These are phyloP conservation scores for Recurvirostra avosetta DNA, from an alignment of 2,113 vertebrate genomes.

Conservation along the genomic window DNA sequence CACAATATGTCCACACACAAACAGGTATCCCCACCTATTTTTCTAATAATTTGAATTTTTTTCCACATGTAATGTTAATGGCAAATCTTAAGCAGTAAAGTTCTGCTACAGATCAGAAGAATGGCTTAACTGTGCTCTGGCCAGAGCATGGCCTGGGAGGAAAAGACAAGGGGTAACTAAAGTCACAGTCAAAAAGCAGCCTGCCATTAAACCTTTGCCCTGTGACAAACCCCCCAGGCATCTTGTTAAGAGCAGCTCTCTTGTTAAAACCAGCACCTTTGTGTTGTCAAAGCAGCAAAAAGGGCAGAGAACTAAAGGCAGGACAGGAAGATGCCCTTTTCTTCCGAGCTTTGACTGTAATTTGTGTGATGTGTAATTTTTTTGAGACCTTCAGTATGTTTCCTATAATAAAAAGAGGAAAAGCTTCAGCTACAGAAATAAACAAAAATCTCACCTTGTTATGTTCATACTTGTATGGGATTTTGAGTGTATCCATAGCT, in stretches of 20 bases:
- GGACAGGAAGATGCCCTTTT: neutral
- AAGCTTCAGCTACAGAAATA: neutral
- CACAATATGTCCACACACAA: neutral
- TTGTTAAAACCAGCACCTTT: neutral
- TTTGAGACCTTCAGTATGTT: neutral
- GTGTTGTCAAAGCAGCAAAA: neutral
- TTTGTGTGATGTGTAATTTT: neutral
- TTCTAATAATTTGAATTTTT: neutral
- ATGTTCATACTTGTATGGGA: constrained; percentile 88
- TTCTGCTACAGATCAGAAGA: neutral
- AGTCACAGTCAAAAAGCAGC: neutral
- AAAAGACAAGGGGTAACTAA: neutral
- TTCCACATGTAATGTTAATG: neutral
- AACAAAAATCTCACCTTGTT: constrained; percentile 83
- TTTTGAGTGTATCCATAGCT: constrained; percentile 91
- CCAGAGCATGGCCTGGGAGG: neutral
- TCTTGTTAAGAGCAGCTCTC: neutral
- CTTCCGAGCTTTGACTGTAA: neutral
- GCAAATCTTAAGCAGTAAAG: neutral
- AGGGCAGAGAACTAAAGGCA: neutral
- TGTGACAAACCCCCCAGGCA: neutral
- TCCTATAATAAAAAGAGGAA: neutral
- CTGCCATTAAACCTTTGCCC: neutral
- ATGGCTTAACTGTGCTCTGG: neutral
- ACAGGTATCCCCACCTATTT: neutral